Evolutionary conservation across 2,797 vertebrate genomes (phyloP), one percentile per base, ranked within the genome.

Genomic region (Trichosurus vulpecula): DNA sequence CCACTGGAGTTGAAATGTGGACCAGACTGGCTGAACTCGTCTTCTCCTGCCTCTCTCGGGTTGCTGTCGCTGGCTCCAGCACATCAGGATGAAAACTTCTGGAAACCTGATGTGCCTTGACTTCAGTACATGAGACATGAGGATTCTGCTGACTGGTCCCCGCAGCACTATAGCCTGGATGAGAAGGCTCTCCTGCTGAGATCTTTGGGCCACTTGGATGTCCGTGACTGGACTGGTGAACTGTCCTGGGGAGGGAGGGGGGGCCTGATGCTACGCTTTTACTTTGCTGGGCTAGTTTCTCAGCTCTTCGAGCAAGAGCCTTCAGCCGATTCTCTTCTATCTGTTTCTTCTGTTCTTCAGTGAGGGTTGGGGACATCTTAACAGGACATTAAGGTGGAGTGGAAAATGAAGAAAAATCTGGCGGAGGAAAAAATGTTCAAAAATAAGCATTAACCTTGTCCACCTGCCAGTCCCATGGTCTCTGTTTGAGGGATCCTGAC

Each of bases 271-370:
- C 2, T 90, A 94, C 27, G 61, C 95, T 66, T 41, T 96, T 96
- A 53, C 95, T 97, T 14, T 87, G 96, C 52, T 98, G 98, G 92
- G 98, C 99, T 90, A 99, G 98, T 98, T 99, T 99, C 97, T 99
- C 99, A 6, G 99, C 99, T 98, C 99, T 99, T 95, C 99, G 99
- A 54, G 99, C 99, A 97, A 99, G 98, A 94, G 99, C 99, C 91
- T 97, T 99, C 94, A 97, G 99, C 54, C 99, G 98, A 98, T 99
- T 99, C 97, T 99, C 99, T 96, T 99, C 99, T 3, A 99, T 99
- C 98, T 98, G 99, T 92, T 98, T 98, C 98, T 99, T 99, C 81
- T 99, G 99, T 94, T 99, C 99, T 81, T 99, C 99, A 11, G 99
- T 99, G 95, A 99, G 98, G 95, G 98, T 98, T 91, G 98, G 97